These are phyloP conservation scores for Drosophila meridionalis DNA, from an alignment of 2,888 invertebrate species.

Conservation along the genomic window DNA sequence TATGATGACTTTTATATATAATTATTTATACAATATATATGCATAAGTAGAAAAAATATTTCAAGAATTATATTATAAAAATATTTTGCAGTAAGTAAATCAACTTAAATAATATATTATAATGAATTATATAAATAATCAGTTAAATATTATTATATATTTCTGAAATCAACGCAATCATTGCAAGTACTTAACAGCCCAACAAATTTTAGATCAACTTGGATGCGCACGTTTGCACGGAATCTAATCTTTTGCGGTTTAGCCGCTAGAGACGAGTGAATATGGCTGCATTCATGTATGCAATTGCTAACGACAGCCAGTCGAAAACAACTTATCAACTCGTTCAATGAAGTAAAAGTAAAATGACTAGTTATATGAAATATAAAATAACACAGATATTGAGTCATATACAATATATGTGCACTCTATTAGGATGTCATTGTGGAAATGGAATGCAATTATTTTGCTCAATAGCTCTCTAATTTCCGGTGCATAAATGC, in stretches of 20 bases:
- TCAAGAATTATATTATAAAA: too few species aligned
- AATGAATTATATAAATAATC: too few species aligned
- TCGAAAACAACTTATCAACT: neutral
- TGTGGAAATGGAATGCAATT: constrained; percentile 35
- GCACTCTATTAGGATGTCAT: constrained; percentile 1
- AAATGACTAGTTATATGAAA: too few species aligned
- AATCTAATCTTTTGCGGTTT: constrained; percentile 16
- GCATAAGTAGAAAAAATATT: too few species aligned
- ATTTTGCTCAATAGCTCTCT: constrained; percentile 25
- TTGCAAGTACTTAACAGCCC: neutral
- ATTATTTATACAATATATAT: too few species aligned
- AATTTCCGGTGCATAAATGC: constrained; percentile 56
- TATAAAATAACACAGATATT: neutral
- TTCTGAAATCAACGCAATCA: neutral
- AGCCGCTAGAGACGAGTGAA: neutral
- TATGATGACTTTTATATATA: too few species aligned
- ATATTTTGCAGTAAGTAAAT: too few species aligned
- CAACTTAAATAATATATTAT: too few species aligned
- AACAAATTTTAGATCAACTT: neutral
- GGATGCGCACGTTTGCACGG: constrained; percentile 15
- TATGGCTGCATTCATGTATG: constrained; percentile 17
- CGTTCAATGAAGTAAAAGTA: neutral
- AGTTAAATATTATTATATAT: neutral
- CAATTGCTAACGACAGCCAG: constrained; percentile 33
- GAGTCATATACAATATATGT: neutral